Evolutionary conservation across 1,140 invertebrate species (phyloP), one percentile per base, ranked within the genome.

Genomic region (Lutraria rhynchaena): DNA sequence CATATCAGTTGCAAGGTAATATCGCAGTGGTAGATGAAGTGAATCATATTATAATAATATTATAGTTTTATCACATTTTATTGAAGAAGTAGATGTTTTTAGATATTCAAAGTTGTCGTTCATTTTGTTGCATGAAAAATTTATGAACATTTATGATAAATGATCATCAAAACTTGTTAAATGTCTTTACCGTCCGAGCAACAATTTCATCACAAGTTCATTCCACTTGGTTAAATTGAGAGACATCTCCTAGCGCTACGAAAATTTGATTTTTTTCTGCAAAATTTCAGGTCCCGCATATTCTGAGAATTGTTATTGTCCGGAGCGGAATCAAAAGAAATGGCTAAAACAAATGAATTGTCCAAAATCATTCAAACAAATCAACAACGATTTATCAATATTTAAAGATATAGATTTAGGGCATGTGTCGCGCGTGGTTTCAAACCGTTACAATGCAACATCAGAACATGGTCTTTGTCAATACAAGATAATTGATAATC

Each of bases 231-330:
- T n/a, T n/a, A n/a, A n/a, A n/a, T n/a, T n/a, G n/a, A n/a, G n/a
- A n/a, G n/a, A n/a, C n/a, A n/a, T n/a, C n/a, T n/a, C n/a, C n/a
- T n/a, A n/a, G n/a, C n/a, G n/a, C n/a, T n/a, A n/a, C n/a, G n/a
- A n/a, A n/a, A n/a, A n/a, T n/a, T n/a, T n/a, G 17, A 65, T 13
- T n/a, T 17, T 24, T 1, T n/a, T 53, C 24, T 75, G 19, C 5
- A 53, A 35, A 44, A 60, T 58, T 84, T 29, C 61, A 55, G 53
- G 49, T 27, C 61, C 58, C 69, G 76, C 97, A 35, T 95, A 96
- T 88, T 94, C 96, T 86, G 97, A 98, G 86, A 94, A 96, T 77
- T 99, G 98, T 92, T 92, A 96, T 83, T 99, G 98, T 91, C 97
- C 97, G 51, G 90, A 93, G 84, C 55, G 60, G 7, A 93, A 94